Evolutionary conservation across 2,797 vertebrate species (phyloP).

Genomic region (Ceyx erithaca): DNA sequence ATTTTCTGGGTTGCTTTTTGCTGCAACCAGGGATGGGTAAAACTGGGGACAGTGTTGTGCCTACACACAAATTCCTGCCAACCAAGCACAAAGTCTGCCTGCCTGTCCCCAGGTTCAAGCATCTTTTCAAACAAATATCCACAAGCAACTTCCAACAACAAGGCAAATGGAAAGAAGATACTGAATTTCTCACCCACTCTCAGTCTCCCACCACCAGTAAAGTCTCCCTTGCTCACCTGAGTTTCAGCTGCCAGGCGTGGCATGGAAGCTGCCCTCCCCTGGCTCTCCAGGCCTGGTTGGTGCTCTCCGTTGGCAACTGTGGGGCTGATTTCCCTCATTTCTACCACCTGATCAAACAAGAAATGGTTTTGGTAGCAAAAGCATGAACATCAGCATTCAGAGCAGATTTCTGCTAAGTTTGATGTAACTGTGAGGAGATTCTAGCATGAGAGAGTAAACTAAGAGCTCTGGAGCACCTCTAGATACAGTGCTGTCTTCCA

Average conservation of each 20-base stretch:
- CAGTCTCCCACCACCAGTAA: background rate
- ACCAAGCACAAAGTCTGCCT: background rate
- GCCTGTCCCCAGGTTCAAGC: background rate
- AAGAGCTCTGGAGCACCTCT: background rate
- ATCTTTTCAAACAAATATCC: background rate
- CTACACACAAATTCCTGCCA: background rate
- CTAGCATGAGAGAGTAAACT: background rate
- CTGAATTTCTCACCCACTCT: background rate
- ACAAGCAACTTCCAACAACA: background rate
- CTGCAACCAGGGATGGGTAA: background rate
- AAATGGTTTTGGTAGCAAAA: background rate
- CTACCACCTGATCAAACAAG: slow-evolving; percentile 81
- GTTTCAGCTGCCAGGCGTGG: slow-evolving; percentile 89
- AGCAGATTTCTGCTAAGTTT: background rate
- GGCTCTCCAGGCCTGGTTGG: slow-evolving; percentile 87
- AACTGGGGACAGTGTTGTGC: background rate
- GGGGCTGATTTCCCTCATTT: slow-evolving; percentile 89
- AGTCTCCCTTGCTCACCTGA: slow-evolving; percentile 82
- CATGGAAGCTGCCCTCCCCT: slow-evolving; percentile 93
- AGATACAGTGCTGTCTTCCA: background rate
- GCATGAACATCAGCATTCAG: background rate
- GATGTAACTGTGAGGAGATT: background rate
- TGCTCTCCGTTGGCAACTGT: slow-evolving; percentile 77
- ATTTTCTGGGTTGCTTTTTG: background rate
- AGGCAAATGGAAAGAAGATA: background rate